phyloP scores from a whole-genome alignment of 2,797 vertebrate species.

The Denticeps clupeoides region DNA sequence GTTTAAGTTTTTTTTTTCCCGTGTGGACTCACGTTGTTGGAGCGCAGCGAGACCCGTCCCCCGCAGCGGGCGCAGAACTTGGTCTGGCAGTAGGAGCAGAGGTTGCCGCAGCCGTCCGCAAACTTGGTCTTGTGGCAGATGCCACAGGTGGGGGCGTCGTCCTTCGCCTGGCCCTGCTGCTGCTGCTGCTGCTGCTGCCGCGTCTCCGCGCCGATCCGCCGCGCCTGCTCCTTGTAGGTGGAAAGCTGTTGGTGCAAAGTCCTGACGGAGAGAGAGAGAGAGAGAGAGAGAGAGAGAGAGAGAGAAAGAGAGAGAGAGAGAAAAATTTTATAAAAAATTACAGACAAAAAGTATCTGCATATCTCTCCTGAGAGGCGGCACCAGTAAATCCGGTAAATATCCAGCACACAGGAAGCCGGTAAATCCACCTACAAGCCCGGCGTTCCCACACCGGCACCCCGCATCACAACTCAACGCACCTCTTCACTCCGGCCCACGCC shows the following conservation, averaged over 20 bases:
- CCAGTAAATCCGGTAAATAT: too few relatives aligned
- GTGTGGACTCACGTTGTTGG: constrained; percentile 78
- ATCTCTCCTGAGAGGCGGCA: too few relatives aligned
- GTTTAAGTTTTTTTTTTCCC: not conserved
- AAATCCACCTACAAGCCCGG: too few relatives aligned
- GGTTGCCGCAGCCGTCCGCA: constrained; percentile 90
- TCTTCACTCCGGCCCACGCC: too few relatives aligned
- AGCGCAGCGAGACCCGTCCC: constrained; percentile 85
- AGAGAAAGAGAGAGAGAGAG: constrained; percentile 1
- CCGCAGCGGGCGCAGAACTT: constrained; percentile 97
- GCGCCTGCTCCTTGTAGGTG: constrained; percentile 93
- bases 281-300: not conserved
- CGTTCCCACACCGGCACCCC: too few relatives aligned
- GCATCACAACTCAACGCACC: too few relatives aligned
- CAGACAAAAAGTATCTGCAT: too few relatives aligned
- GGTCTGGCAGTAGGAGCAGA: constrained; percentile 95
- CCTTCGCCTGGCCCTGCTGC: constrained; percentile 79
- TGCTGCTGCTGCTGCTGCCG: constrained; percentile 70
- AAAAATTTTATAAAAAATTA: not conserved
- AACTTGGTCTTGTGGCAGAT: constrained; percentile 98
- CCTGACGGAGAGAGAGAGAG: constrained; percentile 12
- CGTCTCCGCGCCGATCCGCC: constrained; percentile 61
- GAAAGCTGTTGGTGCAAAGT: constrained; percentile 94
- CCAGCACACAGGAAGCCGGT: too few relatives aligned
- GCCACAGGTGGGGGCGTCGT: constrained; percentile 90